A percentile compares a stretch with the other conserved stretches of the same genome.
Conservation (phyloP, 2,797 vertebrate genomes). For the Xenentodon cancila region DNA sequence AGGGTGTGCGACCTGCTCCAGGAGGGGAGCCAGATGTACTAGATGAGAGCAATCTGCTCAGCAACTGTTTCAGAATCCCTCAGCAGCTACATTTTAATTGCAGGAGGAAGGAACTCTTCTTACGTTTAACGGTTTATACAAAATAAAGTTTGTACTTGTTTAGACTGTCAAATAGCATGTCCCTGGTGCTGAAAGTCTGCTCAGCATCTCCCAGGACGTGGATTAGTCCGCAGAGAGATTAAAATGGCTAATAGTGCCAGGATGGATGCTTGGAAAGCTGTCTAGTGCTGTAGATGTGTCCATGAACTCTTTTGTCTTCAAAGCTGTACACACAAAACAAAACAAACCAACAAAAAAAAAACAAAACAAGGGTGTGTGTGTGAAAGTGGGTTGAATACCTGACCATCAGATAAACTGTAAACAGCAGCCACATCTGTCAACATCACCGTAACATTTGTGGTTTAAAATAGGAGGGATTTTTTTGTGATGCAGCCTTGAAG, state of each 20-base stretch:
- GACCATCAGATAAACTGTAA: no score
- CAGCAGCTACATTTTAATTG: neutral
- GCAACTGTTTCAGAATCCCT: neutral
- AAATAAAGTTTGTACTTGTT: neutral
- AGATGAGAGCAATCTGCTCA: conserved; percentile 4
- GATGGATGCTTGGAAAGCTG: conserved; percentile 16
- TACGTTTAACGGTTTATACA: neutral
- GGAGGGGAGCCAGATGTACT: conserved; percentile 8
- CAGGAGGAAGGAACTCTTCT: conserved; percentile 3
- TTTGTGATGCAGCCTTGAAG: no score
- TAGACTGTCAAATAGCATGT: neutral
- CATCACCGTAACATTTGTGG: no score
- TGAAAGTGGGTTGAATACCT: no score
- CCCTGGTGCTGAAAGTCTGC: no score
- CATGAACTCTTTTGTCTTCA: conserved; percentile 6
- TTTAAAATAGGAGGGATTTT: no score
- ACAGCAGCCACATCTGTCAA: no score
- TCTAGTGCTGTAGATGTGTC: conserved; percentile 11
- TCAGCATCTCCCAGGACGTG: neutral
- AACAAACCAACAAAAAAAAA: no score
- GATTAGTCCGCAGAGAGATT: conserved; percentile 13
- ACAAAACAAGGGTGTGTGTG: no score
- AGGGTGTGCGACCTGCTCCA: neutral
- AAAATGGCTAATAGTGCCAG: neutral
- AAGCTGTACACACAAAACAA: no score